These are phyloP conservation scores for Dromococcyx pavoninus DNA, from an alignment of 2,797 vertebrate species.

Conservation along the genomic window DNA sequence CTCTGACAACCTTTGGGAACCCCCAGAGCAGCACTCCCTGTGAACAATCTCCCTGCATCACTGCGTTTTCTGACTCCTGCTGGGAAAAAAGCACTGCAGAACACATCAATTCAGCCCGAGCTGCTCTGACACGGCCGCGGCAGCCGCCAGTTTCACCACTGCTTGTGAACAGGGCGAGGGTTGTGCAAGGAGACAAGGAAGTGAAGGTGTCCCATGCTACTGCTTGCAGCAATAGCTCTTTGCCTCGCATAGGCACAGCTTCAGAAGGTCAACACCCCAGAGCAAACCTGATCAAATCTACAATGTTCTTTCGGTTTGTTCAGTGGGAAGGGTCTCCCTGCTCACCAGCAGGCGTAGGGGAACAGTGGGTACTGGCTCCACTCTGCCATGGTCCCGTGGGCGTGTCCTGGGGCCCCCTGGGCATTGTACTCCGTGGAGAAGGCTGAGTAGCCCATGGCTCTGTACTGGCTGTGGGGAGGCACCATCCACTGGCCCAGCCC, in stretches of 20 bases:
- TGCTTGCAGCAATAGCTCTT: not conserved
- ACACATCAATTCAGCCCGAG: not conserved
- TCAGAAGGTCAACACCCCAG: not conserved
- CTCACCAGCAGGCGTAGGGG: slow-evolving; percentile 92
- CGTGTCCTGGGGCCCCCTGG: slow-evolving; percentile 77
- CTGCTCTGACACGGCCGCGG: not conserved
- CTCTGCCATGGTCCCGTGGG: slow-evolving; percentile 84
- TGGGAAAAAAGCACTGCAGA: not conserved
- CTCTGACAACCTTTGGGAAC: not conserved
- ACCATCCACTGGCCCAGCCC: slow-evolving; percentile 84
- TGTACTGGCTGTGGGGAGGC: slow-evolving; percentile 80
- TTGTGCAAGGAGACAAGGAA: slow-evolving; percentile 4
- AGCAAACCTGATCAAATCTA: slow-evolving; percentile 32
- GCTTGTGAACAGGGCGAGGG: not conserved
- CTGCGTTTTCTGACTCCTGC: not conserved
- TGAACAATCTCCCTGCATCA: not conserved
- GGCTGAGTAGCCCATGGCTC: slow-evolving; percentile 66
- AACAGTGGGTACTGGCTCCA: slow-evolving; percentile 93
- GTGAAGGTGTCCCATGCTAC: not conserved
- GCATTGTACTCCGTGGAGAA: slow-evolving; percentile 84
- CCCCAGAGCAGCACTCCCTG: not conserved
- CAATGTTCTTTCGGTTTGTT: slow-evolving; percentile 18
- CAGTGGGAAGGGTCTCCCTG: not conserved
- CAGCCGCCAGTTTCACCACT: not conserved
- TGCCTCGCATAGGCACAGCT: not conserved